Conservation (phyloP, 2,797 vertebrate genomes). For the Spinibarbus caldwelli region DNA sequence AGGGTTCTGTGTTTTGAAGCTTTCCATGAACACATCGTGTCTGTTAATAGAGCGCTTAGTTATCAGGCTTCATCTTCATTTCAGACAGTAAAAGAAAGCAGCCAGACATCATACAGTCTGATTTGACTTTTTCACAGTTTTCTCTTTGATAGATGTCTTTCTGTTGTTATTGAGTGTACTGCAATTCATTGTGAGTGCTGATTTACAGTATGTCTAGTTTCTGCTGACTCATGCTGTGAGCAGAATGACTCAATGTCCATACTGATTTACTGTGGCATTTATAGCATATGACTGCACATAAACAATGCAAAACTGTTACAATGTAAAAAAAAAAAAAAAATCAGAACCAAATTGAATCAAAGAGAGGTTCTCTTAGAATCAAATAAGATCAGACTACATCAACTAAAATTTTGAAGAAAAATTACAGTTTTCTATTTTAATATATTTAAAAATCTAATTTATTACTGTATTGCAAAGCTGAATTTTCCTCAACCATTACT, state of each 20-base stretch:
- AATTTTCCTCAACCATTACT: neutral
- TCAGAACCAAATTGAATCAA: neutral
- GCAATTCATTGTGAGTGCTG: conserved; percentile 27
- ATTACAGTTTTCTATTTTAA: neutral
- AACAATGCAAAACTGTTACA: neutral
- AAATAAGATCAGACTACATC: neutral
- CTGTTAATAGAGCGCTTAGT: neutral
- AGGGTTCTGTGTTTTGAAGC: neutral
- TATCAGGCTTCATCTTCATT: neutral
- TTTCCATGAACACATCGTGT: neutral
- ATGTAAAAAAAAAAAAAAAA: neutral
- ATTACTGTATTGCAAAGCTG: neutral
- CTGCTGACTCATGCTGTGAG: conserved; percentile 51
- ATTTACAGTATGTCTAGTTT: conserved; percentile 43
- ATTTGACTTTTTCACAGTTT: conserved; percentile 15
- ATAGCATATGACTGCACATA: conserved; percentile 2
- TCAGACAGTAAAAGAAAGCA: neutral
- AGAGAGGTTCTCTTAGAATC: neutral
- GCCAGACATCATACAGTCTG: neutral
- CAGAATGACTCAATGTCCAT: conserved; percentile 29
- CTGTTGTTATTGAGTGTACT: conserved; percentile 36
- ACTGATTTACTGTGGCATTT: conserved; percentile 26
- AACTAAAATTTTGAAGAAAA: neutral
- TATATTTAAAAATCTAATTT: neutral
- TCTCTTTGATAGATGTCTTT: neutral